Conservation (phyloP, 2,888 invertebrate species). For the Papilio elwesi region DNA sequence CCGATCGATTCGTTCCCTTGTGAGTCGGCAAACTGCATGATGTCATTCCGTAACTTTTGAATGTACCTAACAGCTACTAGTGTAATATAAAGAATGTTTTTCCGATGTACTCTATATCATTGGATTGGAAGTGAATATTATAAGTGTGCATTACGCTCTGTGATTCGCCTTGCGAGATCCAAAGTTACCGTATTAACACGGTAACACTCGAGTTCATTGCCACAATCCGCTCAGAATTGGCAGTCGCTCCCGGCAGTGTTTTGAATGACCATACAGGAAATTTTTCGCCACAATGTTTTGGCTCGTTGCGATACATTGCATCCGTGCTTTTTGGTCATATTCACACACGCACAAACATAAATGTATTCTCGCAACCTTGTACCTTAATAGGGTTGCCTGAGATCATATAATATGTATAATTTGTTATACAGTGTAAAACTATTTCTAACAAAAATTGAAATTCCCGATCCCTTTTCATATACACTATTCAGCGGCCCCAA, state of each 20-base stretch:
- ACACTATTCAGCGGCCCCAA: conserved; percentile 18
- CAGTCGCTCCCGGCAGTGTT: conserved; percentile 34
- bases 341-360: neutral
- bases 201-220: conserved; percentile 32
- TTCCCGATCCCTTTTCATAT: too few species aligned
- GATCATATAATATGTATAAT: too few species aligned
- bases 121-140: neutral
- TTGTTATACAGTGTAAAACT: too few species aligned
- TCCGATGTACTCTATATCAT: neutral
- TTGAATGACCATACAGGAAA: conserved; percentile 38
- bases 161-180: neutral
- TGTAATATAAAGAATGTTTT: too few species aligned
- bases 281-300: conserved; percentile 26
- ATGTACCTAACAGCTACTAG: too few species aligned
- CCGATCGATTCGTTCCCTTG: too few species aligned
- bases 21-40: too few species aligned
- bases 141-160: neutral
- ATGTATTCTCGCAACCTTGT: too few species aligned
- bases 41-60: too few species aligned
- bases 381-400: too few species aligned
- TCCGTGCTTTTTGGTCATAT: neutral
- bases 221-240: conserved; percentile 26
- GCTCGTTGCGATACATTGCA: neutral
- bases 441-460: too few species aligned
- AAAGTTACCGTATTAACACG: conserved; percentile 7